Percentiles rank a stretch among this genome's conserved stretches.
These are phyloP conservation scores for Halcyon senegalensis DNA, from an alignment of 2,113 vertebrate species.

Conservation along the genomic window DNA sequence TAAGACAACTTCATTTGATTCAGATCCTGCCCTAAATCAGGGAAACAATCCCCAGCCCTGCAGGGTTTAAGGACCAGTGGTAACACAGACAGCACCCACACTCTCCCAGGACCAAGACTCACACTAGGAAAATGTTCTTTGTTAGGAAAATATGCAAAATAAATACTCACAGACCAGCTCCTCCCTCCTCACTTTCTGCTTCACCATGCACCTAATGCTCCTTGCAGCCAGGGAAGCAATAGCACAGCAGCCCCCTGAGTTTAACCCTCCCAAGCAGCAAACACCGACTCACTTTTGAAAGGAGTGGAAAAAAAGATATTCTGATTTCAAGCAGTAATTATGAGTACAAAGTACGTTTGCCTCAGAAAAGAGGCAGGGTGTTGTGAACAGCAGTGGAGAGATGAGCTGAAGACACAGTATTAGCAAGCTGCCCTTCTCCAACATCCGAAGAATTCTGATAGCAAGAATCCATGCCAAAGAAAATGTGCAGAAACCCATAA, in stretches of 20 bases:
- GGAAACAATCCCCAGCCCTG: background rate
- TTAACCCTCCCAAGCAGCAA: background rate
- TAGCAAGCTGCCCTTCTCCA: constrained; percentile 13
- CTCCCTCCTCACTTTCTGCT: background rate
- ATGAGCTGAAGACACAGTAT: constrained; percentile 8
- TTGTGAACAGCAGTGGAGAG: background rate
- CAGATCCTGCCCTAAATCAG: background rate
- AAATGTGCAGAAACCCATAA: background rate
- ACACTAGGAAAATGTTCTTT: background rate
- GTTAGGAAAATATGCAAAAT: background rate
- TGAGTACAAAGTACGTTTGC: background rate
- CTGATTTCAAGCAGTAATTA: background rate
- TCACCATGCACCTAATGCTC: background rate
- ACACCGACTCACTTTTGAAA: background rate
- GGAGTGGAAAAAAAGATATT: background rate
- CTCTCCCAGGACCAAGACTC: background rate
- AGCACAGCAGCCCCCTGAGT: background rate
- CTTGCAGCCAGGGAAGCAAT: background rate
- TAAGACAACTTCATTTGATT: background rate
- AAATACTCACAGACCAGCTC: background rate
- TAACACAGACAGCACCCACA: background rate
- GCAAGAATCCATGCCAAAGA: background rate
- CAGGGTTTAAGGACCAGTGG: background rate
- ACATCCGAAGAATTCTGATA: background rate
- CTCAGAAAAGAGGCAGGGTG: background rate